A percentile compares a stretch with the other conserved stretches of the same genome.
These are phyloP conservation scores for Lycodopsis pacificus DNA, from an alignment of 2,797 vertebrate species.

Conservation along the genomic window DNA sequence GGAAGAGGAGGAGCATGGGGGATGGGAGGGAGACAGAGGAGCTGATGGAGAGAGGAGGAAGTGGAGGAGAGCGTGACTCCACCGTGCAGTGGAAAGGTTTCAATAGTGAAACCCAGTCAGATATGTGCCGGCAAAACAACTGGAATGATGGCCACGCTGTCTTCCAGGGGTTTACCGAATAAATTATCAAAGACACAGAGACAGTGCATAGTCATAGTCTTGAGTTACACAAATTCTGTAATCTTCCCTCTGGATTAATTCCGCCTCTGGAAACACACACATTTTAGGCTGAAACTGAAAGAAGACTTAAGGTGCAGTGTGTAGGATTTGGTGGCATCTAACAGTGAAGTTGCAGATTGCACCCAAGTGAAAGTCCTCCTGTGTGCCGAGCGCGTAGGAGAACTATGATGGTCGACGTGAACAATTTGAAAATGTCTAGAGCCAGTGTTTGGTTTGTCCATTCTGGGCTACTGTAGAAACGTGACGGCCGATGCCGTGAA, in stretches of 20 bases:
- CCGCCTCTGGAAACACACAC: not conserved
- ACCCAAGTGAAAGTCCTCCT: too few relatives aligned
- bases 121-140: not conserved
- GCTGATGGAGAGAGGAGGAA: slow-evolving; percentile 23
- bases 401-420: too few relatives aligned
- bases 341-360: too few relatives aligned
- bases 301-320: too few relatives aligned
- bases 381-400: too few relatives aligned
- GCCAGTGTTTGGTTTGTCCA: too few relatives aligned
- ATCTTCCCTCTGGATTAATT: not conserved
- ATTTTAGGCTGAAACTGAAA: too few relatives aligned
- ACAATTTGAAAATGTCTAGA: too few relatives aligned
- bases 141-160: not conserved
- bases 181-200: not conserved
- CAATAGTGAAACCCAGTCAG: not conserved
- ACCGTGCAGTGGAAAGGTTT: not conserved
- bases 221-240: not conserved
- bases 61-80: not conserved
- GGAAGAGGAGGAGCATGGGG: slow-evolving; percentile 42
- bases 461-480: too few relatives aligned
- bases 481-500: too few relatives aligned
- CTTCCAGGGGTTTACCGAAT: not conserved
- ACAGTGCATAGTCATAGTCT: not conserved
- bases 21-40: not conserved
- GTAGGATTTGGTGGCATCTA: too few relatives aligned